phyloP scores from a whole-genome alignment of 2,797 vertebrate species.

The Micrastur ruficollis region DNA sequence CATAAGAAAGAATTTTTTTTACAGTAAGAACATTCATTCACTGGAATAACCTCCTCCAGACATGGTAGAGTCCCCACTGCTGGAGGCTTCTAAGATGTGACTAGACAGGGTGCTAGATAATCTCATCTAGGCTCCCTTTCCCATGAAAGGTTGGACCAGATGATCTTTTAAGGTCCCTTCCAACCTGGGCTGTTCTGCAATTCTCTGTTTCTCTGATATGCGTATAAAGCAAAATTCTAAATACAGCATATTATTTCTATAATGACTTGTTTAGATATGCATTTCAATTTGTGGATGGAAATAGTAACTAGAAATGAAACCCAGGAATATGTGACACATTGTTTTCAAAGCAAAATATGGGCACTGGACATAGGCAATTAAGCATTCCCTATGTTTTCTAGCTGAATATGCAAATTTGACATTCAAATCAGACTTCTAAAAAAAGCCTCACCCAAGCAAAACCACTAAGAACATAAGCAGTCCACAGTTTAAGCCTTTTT shows the following conservation, averaged over 20 bases:
- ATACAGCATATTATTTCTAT: not conserved
- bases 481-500: conserved; percentile 1
- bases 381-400: not conserved
- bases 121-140: too few relatives aligned
- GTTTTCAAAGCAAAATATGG: not conserved
- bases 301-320: not conserved
- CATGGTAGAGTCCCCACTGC: rapidly evolving
- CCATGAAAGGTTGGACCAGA: too few relatives aligned
- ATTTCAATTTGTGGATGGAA: not conserved
- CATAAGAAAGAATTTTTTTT: not conserved
- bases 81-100: not conserved
- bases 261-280: not conserved
- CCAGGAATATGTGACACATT: not conserved
- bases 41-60: not conserved
- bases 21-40: not conserved
- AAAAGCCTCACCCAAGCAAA: not conserved
- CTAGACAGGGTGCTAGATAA: not conserved
- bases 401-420: conserved; percentile 35
- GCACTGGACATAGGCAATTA: conserved; percentile 14
- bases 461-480: not conserved
- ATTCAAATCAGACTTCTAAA: conserved; percentile 27
- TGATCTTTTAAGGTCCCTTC: too few relatives aligned
- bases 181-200: not conserved
- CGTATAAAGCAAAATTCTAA: not conserved
- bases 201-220: not conserved